Conservation (phyloP, 1,140 invertebrate species). For the Argopecten irradians region DNA sequence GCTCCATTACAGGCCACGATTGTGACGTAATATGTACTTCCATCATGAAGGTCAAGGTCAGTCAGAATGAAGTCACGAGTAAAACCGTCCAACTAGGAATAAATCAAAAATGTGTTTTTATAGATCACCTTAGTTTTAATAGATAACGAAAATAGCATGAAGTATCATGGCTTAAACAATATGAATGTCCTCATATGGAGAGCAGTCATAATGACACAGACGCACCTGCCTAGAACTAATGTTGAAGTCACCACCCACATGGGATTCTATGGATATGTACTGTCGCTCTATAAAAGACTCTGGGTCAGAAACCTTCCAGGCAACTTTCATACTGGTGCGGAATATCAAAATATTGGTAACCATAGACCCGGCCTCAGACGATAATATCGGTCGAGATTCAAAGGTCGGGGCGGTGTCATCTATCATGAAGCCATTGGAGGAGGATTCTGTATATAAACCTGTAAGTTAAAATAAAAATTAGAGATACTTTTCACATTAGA, state of each 20-base stretch:
- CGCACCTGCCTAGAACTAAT: conserved; percentile 37
- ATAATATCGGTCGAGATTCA: background rate
- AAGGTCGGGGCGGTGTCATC: background rate
- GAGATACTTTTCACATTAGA: no score
- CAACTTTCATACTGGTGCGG: conserved; percentile 34
- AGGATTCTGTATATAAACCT: background rate
- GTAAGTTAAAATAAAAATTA: background rate
- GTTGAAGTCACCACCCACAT: conserved; percentile 46
- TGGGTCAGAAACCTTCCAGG: conserved; percentile 43
- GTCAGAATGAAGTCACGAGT: conserved; percentile 31
- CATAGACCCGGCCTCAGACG: conserved; percentile 5
- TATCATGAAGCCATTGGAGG: background rate
- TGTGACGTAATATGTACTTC: conserved; percentile 36
- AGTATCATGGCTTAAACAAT: no score
- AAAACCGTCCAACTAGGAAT: conserved; percentile 10
- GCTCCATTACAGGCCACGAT: conserved; percentile 34
- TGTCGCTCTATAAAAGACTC: conserved; percentile 51
- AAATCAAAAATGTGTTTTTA: no score
- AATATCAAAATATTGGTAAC: background rate
- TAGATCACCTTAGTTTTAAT: no score
- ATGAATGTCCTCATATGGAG: no score
- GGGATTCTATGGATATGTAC: conserved; percentile 51
- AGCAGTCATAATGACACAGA: no score
- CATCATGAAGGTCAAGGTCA: conserved; percentile 28
- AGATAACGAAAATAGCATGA: no score